Base-by-base conservation (phyloP, 2,797 vertebrate species). In the Gallirallus australis region DNA sequence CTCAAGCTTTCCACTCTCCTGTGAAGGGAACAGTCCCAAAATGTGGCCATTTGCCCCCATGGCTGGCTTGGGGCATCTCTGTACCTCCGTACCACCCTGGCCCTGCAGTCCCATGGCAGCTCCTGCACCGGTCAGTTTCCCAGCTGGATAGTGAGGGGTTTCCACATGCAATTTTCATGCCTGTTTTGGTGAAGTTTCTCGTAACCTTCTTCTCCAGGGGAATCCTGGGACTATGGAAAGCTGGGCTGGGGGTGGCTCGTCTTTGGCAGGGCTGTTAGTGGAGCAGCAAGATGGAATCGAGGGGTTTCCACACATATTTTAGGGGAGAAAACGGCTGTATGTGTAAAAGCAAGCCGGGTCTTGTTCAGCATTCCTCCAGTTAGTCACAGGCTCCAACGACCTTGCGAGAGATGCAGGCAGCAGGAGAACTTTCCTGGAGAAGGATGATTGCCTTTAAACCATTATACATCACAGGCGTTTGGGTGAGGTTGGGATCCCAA, bases 331-430 rank as follows among this genome's bases (percentile, higher is more conserved):
- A 94, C 61, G 86, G 89, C 87, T 82, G 91, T 88, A 86, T 70
- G 77, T 25, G 53, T 85, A 16, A 42, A 87, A 84, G 15, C 98
- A 94, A 94, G 98, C 94, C 31, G 6, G 48, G 21, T 97, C 98
- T 98, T 98, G 98, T 91, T 88, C 82, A 94, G 92, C 96, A 98
- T 98, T 98, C 98, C 97, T 97, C 92, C 95, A 53, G 90, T 97
- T 98, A 98, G 97, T 98, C 98, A 98, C 97, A 92, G 95, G 92
- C 96, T 96, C 95, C 45, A 96, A 96, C 78, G 86, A 90, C 94
- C 88, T 96, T 95, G 95, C 23, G 90, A 97, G 97, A 97, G 97
- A 93, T 82, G 91, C 86, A 86, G 96, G 30, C 35, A 93, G 77
- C 82, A 73, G 95, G 97, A 97, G 97, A 97, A 94, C 96, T 92